Evolutionary conservation across 2,888 invertebrate genomes (phyloP).

Genomic region (Lacanobia wlatinum): DNA sequence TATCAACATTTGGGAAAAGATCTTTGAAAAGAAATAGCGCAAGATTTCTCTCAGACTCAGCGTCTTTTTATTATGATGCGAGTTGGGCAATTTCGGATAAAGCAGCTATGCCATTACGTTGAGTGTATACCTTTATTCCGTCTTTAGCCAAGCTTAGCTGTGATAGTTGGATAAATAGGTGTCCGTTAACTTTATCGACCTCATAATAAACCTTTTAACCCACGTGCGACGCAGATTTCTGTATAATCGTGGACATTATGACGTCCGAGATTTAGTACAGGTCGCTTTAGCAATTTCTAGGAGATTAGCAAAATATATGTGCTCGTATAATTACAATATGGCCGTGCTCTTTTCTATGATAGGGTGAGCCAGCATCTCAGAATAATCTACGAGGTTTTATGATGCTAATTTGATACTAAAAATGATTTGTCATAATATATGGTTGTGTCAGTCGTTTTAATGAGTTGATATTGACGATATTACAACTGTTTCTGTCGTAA

Average conservation of each 20-base stretch:
- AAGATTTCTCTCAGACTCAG: slow-evolving; percentile 22
- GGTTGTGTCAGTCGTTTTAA: background rate
- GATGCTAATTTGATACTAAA: slow-evolving; percentile 36
- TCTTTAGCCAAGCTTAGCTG: slow-evolving; percentile 51
- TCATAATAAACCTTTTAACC: slow-evolving; percentile 64
- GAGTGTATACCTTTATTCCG: slow-evolving; percentile 55
- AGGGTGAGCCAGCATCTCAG: slow-evolving; percentile 17
- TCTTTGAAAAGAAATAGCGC: background rate
- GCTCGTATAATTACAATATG: slow-evolving; percentile 60
- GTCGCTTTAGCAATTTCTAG: slow-evolving; percentile 57
- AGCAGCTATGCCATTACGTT: slow-evolving; percentile 55
- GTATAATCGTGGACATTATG: slow-evolving; percentile 61
- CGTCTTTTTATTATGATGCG: slow-evolving; percentile 29
- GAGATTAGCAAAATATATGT: slow-evolving; percentile 60
- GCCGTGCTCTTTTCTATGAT: slow-evolving; percentile 45
- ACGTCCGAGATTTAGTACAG: slow-evolving; percentile 58
- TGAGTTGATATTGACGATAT: slow-evolving; percentile 9
- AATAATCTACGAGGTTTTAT: slow-evolving; percentile 30
- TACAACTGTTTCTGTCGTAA: background rate
- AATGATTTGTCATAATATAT: slow-evolving; percentile 2
- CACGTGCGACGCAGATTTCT: slow-evolving; percentile 61
- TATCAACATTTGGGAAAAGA: background rate
- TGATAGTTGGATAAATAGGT: slow-evolving; percentile 63
- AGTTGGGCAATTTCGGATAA: slow-evolving; percentile 50
- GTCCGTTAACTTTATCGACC: slow-evolving; percentile 63